These are phyloP conservation scores for Oryzias woworae DNA, from an alignment of 2,113 vertebrate species.

Conservation along the genomic window DNA sequence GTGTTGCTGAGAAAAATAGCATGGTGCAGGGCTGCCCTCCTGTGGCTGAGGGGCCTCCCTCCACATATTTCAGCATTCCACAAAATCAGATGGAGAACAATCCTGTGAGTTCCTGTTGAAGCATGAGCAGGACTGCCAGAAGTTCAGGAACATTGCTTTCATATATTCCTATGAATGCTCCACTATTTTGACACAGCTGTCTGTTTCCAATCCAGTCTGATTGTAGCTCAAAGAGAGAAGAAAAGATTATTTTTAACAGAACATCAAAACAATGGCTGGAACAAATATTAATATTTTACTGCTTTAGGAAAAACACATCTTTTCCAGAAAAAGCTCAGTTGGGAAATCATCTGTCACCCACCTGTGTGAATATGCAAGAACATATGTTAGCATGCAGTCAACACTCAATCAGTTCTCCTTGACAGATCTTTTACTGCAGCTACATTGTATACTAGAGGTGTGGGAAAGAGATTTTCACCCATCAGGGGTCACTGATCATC, in stretches of 20 bases:
- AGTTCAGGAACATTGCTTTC: no score
- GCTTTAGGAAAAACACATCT: slow-evolving; percentile 2
- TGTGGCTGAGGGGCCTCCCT: slow-evolving; percentile 28
- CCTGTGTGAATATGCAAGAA: slow-evolving; percentile 29
- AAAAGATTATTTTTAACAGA: slow-evolving; percentile 5
- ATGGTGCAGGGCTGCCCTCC: slow-evolving; percentile 55
- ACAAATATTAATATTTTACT: slow-evolving; percentile 1
- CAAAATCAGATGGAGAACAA: slow-evolving; percentile 39
- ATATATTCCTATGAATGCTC: no score
- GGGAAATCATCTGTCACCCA: slow-evolving; percentile 43
- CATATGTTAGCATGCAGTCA: slow-evolving; percentile 1
- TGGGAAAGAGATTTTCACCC: slow-evolving; percentile 17
- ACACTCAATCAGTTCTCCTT: slow-evolving; percentile 7
- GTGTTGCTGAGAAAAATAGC: slow-evolving; percentile 2
- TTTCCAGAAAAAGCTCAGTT: slow-evolving; percentile 3
- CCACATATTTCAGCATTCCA: not conserved
- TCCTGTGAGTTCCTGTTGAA: not conserved
- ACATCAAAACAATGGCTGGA: not conserved
- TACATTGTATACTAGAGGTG: slow-evolving; percentile 8
- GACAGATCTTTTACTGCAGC: slow-evolving; percentile 27
- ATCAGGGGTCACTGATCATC: slow-evolving; percentile 6
- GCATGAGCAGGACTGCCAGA: no score
- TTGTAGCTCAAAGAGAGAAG: slow-evolving; percentile 22
- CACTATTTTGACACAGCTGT: no score
- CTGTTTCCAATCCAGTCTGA: no score